Conservation (phyloP, 2,113 vertebrate species). For the Tursiops truncatus region DNA sequence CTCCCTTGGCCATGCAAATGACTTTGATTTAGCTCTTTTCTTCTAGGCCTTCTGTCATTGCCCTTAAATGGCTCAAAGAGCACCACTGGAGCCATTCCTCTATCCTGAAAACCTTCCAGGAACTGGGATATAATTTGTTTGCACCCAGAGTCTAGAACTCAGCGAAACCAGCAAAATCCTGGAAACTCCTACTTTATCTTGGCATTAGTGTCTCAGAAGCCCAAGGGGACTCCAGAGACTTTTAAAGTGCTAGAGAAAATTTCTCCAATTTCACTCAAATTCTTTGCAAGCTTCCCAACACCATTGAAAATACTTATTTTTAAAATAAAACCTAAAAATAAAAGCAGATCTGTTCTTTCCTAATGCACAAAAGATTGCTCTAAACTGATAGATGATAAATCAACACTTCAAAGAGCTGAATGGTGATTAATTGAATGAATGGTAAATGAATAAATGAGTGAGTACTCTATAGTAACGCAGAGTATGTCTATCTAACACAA, state of each 20-base stretch:
- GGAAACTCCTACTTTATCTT: not conserved
- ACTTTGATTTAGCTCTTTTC: not conserved
- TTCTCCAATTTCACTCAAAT: not conserved
- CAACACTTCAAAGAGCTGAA: not conserved
- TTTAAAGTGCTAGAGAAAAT: not conserved
- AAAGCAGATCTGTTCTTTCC: not conserved
- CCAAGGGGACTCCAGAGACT: not conserved
- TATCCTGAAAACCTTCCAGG: not conserved
- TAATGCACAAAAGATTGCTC: not conserved
- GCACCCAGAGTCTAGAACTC: not conserved
- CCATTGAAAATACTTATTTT: not conserved
- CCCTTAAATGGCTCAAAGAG: not conserved
- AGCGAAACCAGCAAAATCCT: not conserved
- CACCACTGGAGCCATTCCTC: not conserved
- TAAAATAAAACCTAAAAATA: conserved; percentile 2
- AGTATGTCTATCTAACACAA: not conserved
- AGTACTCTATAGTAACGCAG: not conserved
- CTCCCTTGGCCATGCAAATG: not conserved
- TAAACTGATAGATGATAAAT: not conserved
- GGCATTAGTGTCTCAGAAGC: not conserved
- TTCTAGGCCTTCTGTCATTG: not conserved
- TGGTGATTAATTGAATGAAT: not conserved
- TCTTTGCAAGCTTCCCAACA: not conserved
- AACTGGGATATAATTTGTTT: not conserved
- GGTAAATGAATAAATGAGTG: not conserved